Evolutionary conservation across 2,113 vertebrate genomes (phyloP).

Genomic region (Nothoprocta pentlandii): DNA sequence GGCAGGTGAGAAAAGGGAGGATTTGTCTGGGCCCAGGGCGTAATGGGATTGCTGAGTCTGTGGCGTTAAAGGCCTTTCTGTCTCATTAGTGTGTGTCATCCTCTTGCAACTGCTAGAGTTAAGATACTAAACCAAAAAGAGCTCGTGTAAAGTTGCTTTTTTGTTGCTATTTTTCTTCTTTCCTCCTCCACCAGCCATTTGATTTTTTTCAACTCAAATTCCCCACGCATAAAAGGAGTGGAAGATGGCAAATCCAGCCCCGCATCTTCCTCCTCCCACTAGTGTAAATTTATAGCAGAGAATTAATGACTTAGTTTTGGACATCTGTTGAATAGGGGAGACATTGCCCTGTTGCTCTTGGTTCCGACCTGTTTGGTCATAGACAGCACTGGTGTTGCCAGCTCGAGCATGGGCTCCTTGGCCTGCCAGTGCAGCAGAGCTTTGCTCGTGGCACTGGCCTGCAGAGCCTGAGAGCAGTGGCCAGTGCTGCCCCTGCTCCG

Average conservation of each 20-base stretch:
- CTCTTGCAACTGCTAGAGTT: neutral
- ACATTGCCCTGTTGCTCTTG: neutral
- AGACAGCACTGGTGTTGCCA: neutral
- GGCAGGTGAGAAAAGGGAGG: neutral
- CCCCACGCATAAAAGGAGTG: neutral
- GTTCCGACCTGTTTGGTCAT: neutral
- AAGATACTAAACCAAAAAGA: neutral
- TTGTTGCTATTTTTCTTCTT: constrained; percentile 1
- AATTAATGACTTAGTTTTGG: neutral
- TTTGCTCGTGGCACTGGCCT: neutral
- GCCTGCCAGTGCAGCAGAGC: neutral
- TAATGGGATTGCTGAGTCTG: neutral
- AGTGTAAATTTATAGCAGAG: neutral
- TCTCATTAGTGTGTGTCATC: neutral
- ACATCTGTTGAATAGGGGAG: neutral
- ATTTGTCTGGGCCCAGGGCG: neutral
- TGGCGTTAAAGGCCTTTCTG: neutral
- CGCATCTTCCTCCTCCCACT: neutral
- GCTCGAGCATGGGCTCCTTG: neutral
- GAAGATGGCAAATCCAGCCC: neutral
- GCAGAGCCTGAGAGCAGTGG: neutral
- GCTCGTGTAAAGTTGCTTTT: neutral
- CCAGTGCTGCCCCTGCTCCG: neutral
- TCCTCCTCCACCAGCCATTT: neutral
- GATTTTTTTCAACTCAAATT: constrained; percentile 22